Evolutionary conservation across 2,113 vertebrate genomes (phyloP), one percentile per base, ranked within the genome.

Genomic region (Atherinomorus stipes): DNA sequence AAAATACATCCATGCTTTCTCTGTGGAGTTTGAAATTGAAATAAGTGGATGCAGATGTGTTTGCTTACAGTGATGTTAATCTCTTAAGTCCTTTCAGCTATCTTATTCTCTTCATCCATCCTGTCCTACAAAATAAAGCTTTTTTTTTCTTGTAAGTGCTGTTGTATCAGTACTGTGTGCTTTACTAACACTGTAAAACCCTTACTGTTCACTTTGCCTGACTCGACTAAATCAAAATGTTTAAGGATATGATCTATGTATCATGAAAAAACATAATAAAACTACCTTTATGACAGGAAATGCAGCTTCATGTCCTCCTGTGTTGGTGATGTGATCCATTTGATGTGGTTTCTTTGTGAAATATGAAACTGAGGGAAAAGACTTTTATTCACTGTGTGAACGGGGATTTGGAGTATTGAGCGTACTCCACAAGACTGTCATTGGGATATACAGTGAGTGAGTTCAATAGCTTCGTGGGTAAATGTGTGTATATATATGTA

Each of bases 51-150:
- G 45, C 53, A 4, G 15, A 51, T 68, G n/a, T 45, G 45, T 64
- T 63, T 85, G 68, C 53, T 81, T 69, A 81, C 65, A 57, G 42
- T 78, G 60, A 74, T 74, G 63, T 69, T 50, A 56, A 78, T 57
- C 38, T 22, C 64, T 84, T 40, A 4, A 69, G 31, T 63, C 9
- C 38, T 80, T 57, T 44, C 40, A 26, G 38, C 38, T 44, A 8
- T 82, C 49, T 69, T n/a, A 62, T 28, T 63, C 49, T 25, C 16
- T 45, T 56, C 56, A 47, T 25, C 53, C 26, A 34, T 38, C 44
- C n/a, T 40, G 16, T 71, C 23, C 77, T 80, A 58, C 66, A n/a
- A 53, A 67, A 28, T 28, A 28, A 72, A 67, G 68, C 62, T 56
- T 45, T 72, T 66, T 59, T 60, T 68, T 13, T 47, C n/a, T 37